Base-by-base conservation (phyloP, 2,797 vertebrate species). In the Octomys mimax region DNA sequence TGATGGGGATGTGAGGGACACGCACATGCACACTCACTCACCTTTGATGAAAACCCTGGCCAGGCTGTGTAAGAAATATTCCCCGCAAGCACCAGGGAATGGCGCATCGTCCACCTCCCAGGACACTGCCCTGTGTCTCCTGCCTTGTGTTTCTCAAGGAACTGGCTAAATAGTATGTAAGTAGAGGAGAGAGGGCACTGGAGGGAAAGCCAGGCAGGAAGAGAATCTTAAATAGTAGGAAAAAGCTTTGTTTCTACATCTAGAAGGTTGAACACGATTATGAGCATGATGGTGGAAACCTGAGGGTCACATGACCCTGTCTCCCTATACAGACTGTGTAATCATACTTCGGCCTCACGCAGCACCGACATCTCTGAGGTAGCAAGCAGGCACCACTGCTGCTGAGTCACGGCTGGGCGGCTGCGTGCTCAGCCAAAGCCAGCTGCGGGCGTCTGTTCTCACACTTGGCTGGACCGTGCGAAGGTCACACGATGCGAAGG, bases 71-170 rank as follows among this genome's bases (percentile, higher is more conserved):
- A 33, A 77, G n/a, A 1, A 31, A 88, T 31, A 21, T 22, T 14
- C 16, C 6, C 33, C 13, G 10, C 21, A 2, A 2, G 39, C 10
- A 49, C 57, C 57, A 9, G 19, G 5, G 42, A 42, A 46, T 19
- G 16, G 24, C 28, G 39, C 26, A 0, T 0, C 36, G 9, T 39
- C 49, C 73, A 36, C 46, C 1, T 22, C n/a, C 62, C 18, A 0
- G 0, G n/a, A 46, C 14, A 14, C 10, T 5, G 36, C 73, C n/a
- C 18, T 31, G 10, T 19, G 31, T 42, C 59, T 21, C 28, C 46
- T 26, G 64, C 54, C 54, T 49, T 10, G 36, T 46, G 24, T 70
- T 46, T 64, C 62, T 22, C 31, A 89, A 68, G 90, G 85, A 64
- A 33, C 26, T n/a, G 62, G 18, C 24, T 42, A 42, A n/a, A 28